These are phyloP conservation scores for Xestia xanthographa DNA, from an alignment of 2,888 invertebrate species.

Conservation along the genomic window DNA sequence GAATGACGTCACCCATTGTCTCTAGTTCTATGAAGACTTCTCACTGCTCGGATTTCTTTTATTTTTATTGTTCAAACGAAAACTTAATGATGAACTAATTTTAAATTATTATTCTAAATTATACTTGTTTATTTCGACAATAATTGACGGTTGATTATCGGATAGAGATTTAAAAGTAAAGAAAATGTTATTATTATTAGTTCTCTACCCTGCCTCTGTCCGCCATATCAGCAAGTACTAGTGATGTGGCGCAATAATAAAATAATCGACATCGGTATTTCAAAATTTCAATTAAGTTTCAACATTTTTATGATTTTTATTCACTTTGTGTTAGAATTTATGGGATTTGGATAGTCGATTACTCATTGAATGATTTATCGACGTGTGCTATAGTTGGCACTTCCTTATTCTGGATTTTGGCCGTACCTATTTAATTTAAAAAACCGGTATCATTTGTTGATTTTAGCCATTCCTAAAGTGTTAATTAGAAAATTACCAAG, in stretches of 20 bases:
- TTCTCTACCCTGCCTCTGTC: conserved; percentile 68
- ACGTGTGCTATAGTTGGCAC: conserved; percentile 29
- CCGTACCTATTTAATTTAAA: neutral
- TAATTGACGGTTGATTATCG: conserved; percentile 10
- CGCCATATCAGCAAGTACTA: conserved; percentile 80
- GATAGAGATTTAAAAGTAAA: conserved; percentile 43
- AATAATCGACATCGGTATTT: conserved; percentile 75
- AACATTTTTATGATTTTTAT: conserved; percentile 46
- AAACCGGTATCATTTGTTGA: neutral
- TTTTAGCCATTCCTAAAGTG: neutral
- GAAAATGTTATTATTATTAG: conserved; percentile 61
- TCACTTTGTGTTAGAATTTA: conserved; percentile 36
- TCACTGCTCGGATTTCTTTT: conserved; percentile 52
- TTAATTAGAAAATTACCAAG: conserved; percentile 6
- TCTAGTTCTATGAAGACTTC: conserved; percentile 60
- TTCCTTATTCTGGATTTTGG: neutral
- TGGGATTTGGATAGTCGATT: conserved; percentile 45
- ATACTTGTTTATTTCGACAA: conserved; percentile 21
- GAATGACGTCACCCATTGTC: conserved; percentile 83
- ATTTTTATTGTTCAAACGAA: conserved; percentile 49
- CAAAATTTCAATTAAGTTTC: conserved; percentile 55
- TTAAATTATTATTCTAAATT: neutral
- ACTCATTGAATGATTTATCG: conserved; percentile 47
- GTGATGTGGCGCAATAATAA: conserved; percentile 72
- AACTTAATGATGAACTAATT: neutral